Conservation (phyloP, 2,888 invertebrate genomes). For the Drosophila meridionalis region DNA sequence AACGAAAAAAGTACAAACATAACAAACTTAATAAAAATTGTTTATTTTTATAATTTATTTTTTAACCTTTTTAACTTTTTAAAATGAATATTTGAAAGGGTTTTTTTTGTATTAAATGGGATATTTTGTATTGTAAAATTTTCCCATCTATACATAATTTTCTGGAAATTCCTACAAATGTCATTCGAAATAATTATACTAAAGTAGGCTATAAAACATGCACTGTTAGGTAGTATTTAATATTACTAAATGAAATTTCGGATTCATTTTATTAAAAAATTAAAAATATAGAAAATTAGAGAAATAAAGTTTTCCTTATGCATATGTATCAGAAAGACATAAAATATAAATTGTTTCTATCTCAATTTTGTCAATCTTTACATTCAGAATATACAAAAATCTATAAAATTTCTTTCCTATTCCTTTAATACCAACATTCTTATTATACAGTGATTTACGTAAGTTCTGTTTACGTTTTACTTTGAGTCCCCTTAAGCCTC, state of each 20-base stretch:
- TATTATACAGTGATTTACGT: not conserved
- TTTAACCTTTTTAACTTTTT: not conserved
- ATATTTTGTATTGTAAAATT: not conserved
- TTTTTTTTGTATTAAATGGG: not conserved
- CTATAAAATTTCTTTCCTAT: not conserved
- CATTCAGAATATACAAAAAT: not conserved
- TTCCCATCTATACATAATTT: not conserved
- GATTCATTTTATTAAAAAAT: too few species aligned
- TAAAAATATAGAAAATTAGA: too few species aligned
- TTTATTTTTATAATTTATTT: too few species aligned
- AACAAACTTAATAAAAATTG: too few species aligned
- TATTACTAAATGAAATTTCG: too few species aligned
- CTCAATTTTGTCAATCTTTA: not conserved
- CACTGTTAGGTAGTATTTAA: too few species aligned
- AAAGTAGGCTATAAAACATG: too few species aligned
- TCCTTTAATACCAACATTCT: too few species aligned
- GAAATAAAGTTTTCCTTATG: too few species aligned
- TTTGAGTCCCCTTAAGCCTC: not conserved
- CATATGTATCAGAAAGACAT: too few species aligned
- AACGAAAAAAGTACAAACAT: too few species aligned
- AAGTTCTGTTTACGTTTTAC: not conserved
- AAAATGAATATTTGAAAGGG: not conserved
- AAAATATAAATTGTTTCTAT: too few species aligned
- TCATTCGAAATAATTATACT: not conserved
- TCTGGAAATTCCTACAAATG: not conserved